phyloP scores from a whole-genome alignment of 2,797 vertebrate species.

The Babyrousa celebensis region DNA sequence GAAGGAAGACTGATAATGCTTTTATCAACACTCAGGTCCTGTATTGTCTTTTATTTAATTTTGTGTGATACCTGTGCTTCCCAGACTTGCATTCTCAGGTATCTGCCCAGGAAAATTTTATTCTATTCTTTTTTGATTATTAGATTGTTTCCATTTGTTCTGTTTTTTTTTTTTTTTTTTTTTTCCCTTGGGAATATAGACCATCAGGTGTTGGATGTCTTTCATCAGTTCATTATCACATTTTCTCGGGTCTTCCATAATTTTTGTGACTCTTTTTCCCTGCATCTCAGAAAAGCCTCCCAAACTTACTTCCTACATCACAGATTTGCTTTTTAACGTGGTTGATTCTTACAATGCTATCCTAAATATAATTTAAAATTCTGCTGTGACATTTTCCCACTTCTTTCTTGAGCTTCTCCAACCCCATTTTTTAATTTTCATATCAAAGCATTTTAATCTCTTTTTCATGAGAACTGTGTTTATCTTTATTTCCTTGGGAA shows the following conservation, averaged over 20 bases:
- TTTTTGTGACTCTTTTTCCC: not conserved
- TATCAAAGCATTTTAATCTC: conserved; percentile 18
- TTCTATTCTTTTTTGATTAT: not conserved
- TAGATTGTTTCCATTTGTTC: not conserved
- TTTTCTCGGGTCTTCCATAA: not conserved
- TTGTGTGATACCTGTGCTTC: not conserved
- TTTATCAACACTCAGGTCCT: not conserved
- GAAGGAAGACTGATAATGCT: not conserved
- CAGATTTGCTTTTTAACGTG: not conserved
- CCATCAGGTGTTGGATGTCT: not conserved
- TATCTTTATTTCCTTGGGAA: not conserved
- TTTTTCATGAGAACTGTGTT: not conserved
- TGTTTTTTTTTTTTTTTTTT: not conserved
- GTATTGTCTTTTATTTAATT: not conserved
- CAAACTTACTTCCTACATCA: not conserved
- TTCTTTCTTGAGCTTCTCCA: conserved; percentile 58
- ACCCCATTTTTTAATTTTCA: not conserved
- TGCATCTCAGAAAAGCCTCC: not conserved
- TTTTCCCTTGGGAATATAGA: not conserved
- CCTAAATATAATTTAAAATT: conserved; percentile 35
- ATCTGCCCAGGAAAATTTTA: not conserved
- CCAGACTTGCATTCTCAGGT: not conserved
- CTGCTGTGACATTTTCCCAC: not conserved
- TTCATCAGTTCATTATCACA: not conserved
- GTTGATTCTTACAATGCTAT: not conserved